Evolutionary conservation across 1,140 invertebrate genomes (phyloP).

Genomic region (Drosophila subpulchrella): DNA sequence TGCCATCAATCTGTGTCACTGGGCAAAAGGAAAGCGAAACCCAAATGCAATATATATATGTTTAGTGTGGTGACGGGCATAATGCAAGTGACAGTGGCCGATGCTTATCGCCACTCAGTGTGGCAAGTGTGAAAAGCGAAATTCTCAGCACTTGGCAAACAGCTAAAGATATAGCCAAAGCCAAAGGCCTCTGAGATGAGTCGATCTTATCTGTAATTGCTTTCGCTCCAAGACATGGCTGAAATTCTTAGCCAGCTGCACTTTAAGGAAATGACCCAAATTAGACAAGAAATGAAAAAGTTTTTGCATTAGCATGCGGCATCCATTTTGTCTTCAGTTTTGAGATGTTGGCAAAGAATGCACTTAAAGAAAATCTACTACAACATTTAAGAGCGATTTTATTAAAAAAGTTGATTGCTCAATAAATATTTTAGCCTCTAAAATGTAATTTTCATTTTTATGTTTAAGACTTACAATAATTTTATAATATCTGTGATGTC

Average conservation of each 20-base stretch:
- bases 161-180: conserved; percentile 6
- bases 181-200: conserved; percentile 54
- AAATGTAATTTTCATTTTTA: no score
- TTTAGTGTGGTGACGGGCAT: conserved; percentile 17
- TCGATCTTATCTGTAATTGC: conserved; percentile 80
- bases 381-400: no score
- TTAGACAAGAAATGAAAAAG: conserved; percentile 63
- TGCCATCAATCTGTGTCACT: conserved; percentile 72
- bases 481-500: no score
- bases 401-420: no score
- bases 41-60: conserved; percentile 26
- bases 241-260: conserved; percentile 37
- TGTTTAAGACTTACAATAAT: no score
- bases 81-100: conserved; percentile 45
- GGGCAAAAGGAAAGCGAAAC: conserved; percentile 77
- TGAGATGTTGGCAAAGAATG: conserved; percentile 1
- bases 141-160: conserved; percentile 71
- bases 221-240: conserved; percentile 60
- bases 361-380: not conserved
- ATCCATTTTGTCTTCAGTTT: conserved; percentile 65
- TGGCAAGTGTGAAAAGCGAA: conserved; percentile 76
- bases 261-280: conserved; percentile 81
- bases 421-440: no score
- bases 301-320: conserved; percentile 71
- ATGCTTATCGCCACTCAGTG: conserved; percentile 46